Conservation (phyloP, 2,888 invertebrate species). For the Cryptocephalus moraei region DNA sequence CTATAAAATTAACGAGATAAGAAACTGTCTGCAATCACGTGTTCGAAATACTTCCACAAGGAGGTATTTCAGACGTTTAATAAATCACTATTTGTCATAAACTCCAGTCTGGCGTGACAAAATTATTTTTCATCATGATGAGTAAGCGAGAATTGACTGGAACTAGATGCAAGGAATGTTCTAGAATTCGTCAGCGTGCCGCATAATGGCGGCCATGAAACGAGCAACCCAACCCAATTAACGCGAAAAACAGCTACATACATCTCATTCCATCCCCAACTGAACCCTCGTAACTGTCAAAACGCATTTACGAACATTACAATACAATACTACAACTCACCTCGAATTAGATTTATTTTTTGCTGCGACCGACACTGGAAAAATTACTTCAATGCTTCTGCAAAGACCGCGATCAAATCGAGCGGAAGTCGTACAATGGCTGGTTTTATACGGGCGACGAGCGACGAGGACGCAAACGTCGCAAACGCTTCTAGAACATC, state of each 20-base stretch:
- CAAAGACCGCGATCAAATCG: slow-evolving; percentile 28
- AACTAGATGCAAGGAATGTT: not conserved
- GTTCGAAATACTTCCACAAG: not conserved
- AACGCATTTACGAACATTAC: not conserved
- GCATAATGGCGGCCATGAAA: not conserved
- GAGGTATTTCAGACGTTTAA: not conserved
- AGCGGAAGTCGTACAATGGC: slow-evolving; percentile 24
- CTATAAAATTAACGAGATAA: slow-evolving; percentile 7
- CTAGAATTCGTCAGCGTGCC: not conserved
- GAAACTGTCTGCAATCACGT: not conserved
- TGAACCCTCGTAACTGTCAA: not conserved
- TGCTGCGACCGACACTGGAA: not conserved
- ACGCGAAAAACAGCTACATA: not conserved
- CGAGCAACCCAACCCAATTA: not conserved
- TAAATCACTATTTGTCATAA: not conserved
- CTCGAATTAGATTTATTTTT: not conserved
- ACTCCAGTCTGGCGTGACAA: slow-evolving; percentile 1
- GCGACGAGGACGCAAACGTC: too few species aligned
- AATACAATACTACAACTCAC: not conserved
- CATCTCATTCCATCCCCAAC: not conserved
- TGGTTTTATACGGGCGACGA: slow-evolving; percentile 30
- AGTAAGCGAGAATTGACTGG: not conserved
- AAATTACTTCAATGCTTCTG: slow-evolving; percentile 7
- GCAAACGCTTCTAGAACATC: not conserved
- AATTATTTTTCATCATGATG: too few species aligned